phyloP scores from a whole-genome alignment of 2,797 vertebrate species.

The Xenops minutus region DNA sequence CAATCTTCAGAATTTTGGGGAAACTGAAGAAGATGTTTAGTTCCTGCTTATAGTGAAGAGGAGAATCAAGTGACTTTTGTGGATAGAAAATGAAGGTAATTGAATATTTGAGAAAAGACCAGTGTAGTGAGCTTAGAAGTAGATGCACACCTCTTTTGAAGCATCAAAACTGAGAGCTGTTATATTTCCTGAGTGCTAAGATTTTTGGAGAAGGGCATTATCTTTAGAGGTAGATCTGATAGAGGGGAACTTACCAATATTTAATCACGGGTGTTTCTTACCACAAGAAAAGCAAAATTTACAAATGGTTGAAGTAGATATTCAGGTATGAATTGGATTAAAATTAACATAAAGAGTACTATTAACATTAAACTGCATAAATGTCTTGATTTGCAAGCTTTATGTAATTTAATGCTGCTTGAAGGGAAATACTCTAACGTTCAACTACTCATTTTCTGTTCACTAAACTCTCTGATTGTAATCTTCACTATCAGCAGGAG shows the following conservation, averaged over 20 bases:
- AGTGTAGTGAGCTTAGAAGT: conserved; percentile 47
- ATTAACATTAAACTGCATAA: not conserved
- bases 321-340: not conserved
- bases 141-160: conserved; percentile 17
- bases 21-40: conserved; percentile 61
- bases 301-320: not conserved
- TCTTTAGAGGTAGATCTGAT: not conserved
- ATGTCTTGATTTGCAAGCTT: conserved; percentile 7
- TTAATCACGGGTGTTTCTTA: not conserved
- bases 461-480: conserved; percentile 62
- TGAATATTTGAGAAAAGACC: conserved; percentile 49
- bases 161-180: not conserved
- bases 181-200: conserved; percentile 41
- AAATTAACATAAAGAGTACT: not conserved
- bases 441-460: conserved; percentile 63
- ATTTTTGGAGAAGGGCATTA: conserved; percentile 22
- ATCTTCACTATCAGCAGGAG: conserved; percentile 70
- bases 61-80: conserved; percentile 60
- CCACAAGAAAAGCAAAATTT: not conserved
- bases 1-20: conserved; percentile 40
- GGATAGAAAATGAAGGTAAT: conserved; percentile 56
- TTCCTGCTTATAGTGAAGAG: conserved; percentile 61
- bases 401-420: conserved; percentile 35
- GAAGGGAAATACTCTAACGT: conserved; percentile 50
- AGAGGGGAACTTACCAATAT: not conserved